Conservation (phyloP, 1,140 invertebrate genomes). For the Ylistrum balloti region DNA sequence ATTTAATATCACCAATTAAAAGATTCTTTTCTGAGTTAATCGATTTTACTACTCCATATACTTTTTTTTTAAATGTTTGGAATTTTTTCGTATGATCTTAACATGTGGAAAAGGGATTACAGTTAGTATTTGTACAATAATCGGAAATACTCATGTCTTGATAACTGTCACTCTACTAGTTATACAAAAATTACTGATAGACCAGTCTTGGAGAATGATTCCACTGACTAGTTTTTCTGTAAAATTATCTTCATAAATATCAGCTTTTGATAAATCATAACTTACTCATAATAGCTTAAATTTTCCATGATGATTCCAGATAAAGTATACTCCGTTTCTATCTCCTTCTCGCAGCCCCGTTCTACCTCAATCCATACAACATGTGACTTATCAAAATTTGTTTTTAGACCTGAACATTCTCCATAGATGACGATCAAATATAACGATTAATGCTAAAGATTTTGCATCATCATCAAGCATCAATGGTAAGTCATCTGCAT, state of each 20-base stretch:
- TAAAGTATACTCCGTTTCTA: background rate
- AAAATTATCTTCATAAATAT: constrained; percentile 28
- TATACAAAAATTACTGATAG: constrained; percentile 46
- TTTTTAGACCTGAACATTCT: constrained; percentile 20
- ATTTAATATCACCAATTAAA: background rate
- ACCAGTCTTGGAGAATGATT: constrained; percentile 41
- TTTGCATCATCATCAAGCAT: constrained; percentile 42
- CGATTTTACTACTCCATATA: constrained; percentile 42
- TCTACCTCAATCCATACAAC: constrained; percentile 52
- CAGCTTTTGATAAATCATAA: constrained; percentile 37
- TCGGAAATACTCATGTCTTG: constrained; percentile 45
- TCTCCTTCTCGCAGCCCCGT: constrained; percentile 45
- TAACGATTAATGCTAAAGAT: constrained; percentile 36
- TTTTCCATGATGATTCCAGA: constrained; percentile 42
- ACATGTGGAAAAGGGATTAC: constrained; percentile 41
- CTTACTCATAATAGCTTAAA: constrained; percentile 41
- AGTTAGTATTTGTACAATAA: constrained; percentile 41
- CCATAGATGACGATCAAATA: constrained; percentile 24
- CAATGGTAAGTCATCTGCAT: constrained; percentile 55
- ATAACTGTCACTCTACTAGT: constrained; percentile 51
- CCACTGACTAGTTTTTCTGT: background rate
- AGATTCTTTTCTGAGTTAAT: constrained; percentile 34
- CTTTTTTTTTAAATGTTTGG: background rate
- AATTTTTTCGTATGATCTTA: background rate
- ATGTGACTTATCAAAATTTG: constrained; percentile 56